Evolutionary conservation across 2,888 invertebrate species (phyloP), one percentile per base, ranked within the genome.

Genomic region (Apotomis betuletana): DNA sequence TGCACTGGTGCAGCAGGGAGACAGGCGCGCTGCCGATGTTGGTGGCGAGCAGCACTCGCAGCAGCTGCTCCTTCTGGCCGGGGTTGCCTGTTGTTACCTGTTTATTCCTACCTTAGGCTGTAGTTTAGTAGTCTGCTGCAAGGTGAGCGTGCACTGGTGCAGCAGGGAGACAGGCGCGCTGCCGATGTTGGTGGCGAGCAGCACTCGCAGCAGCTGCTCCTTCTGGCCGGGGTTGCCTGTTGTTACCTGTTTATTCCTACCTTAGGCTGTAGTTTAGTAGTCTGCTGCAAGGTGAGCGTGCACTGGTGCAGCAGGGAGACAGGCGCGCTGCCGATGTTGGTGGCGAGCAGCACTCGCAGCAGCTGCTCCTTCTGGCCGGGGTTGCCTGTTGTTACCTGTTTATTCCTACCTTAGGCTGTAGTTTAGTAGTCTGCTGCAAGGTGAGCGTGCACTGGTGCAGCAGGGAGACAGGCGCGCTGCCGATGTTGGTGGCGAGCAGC

Each of bases 271-370:
- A 97, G 88, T 85, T 97, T 96, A 27, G 95, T 95, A 13, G 96
- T 96, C 87, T 97, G 97, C 84, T 98, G 97, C 74, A 99, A 90
- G 76, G 97, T 94, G 81, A 96, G 94, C 5, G 97, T 96, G 81
- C 98, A 97, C 86, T 99, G 98, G 80, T 98, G 97, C 75, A 99
- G 92, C 74, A 99, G 92, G 1, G 98, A 97, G 10, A 98, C 96
- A 0, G 99, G 98, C 5, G 97, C 95, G 74, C 96, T 96, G 0
- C 97, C 97, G 1, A 96, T 94, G 76, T 96, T 96, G 0, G 97
- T 97, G 0, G 99, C 98, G 71, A 99, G 91, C 75, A 99, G 94
- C 4, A 99, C 99, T 70, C 98, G 94, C 44, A 99, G 88, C 61
- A 99, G 87, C 85, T 98, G 97, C 84, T 99, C 98, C 85, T 98